Conservation (phyloP, 2,888 invertebrate genomes). For the Yponomeuta plumbellus region DNA sequence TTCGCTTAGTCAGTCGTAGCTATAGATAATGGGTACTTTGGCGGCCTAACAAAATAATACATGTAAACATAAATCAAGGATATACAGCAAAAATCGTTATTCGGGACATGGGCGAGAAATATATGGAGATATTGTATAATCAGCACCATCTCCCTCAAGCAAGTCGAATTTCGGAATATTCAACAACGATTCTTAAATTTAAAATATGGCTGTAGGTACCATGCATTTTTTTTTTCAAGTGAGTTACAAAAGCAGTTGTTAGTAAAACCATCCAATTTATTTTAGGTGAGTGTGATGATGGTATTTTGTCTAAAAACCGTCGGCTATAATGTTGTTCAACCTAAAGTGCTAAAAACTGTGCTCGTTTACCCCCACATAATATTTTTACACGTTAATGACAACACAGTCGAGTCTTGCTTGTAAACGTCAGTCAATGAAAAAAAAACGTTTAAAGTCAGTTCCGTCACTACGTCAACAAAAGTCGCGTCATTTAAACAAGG, state of each 20-base stretch:
- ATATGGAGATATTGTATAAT: not conserved
- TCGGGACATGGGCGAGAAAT: not conserved
- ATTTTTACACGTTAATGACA: slow-evolving; percentile 24
- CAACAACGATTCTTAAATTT: not conserved
- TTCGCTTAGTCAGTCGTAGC: not conserved
- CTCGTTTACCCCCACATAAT: slow-evolving; percentile 24
- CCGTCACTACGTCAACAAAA: not conserved
- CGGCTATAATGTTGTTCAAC: slow-evolving; percentile 23
- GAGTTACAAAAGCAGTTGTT: slow-evolving; percentile 18
- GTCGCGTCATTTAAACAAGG: not conserved
- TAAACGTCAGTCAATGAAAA: not conserved
- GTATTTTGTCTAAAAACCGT: not conserved
- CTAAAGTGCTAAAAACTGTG: slow-evolving; percentile 23
- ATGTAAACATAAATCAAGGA: not conserved
- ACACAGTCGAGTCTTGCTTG: not conserved
- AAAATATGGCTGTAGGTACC: not conserved
- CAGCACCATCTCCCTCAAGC: too few species aligned
- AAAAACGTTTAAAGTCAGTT: not conserved
- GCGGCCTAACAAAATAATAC: not conserved
- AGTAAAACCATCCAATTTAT: slow-evolving; percentile 13
- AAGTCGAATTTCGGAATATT: too few species aligned
- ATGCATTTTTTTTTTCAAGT: not conserved
- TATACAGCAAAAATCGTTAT: not conserved
- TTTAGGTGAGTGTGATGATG: not conserved
- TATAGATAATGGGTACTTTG: not conserved